Percentiles rank a stretch among this genome's conserved stretches.
Evolutionary conservation across 2,797 vertebrate species (phyloP).

Genomic region (Tarsius wallacei): DNA sequence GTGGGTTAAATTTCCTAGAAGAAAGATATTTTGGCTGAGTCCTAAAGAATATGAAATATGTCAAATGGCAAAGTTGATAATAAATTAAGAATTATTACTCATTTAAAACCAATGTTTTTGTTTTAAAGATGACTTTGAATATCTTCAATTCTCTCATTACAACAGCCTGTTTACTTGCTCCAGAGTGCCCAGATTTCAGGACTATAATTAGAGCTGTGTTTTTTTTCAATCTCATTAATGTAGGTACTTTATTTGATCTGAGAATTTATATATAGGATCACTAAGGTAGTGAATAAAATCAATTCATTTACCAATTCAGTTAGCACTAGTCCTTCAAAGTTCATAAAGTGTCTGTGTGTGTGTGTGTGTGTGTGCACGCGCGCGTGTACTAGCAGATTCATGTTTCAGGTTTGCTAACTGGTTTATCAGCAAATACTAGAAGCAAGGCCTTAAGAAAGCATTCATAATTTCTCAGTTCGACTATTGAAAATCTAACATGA

Average conservation of each 20-base stretch:
- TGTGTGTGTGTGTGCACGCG: neutral
- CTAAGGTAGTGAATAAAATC: neutral
- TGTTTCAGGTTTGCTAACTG: neutral
- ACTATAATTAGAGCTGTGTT: neutral
- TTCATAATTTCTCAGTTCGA: conserved; percentile 23
- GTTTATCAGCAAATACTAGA: conserved; percentile 17
- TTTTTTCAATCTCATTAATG: neutral
- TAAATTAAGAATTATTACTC: neutral
- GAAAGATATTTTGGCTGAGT: neutral
- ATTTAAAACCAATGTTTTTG: conserved; percentile 21
- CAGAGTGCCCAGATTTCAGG: neutral
- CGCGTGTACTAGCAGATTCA: neutral
- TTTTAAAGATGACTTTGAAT: neutral
- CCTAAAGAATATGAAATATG: neutral
- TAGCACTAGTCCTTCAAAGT: conserved; percentile 7
- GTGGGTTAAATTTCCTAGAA: neutral
- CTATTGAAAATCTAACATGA: neutral
- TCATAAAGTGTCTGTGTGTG: neutral
- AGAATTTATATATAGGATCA: neutral
- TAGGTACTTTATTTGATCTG: neutral
- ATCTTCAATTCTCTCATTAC: neutral
- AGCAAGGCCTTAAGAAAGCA: neutral
- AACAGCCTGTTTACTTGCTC: neutral
- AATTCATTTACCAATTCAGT: neutral
- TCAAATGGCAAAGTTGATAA: neutral